Conservation (phyloP, 2,888 invertebrate species). For the Chymomyza procnemis region DNA sequence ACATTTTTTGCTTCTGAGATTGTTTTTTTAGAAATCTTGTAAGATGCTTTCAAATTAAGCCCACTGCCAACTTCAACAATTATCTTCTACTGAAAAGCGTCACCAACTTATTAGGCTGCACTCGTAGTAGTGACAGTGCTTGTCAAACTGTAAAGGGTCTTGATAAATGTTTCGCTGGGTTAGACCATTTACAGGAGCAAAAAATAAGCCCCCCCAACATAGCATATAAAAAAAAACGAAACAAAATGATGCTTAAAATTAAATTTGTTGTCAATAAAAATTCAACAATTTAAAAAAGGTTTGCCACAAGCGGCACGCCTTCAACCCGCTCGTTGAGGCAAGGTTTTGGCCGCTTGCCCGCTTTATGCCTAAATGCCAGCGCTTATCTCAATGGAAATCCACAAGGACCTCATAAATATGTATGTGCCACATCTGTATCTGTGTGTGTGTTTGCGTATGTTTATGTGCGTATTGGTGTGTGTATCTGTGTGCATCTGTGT, state of each 20-base stretch:
- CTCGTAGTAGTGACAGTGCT: constrained; percentile 10
- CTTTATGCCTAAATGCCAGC: constrained; percentile 60
- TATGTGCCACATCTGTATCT: constrained; percentile 27
- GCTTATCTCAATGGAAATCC: constrained; percentile 70
- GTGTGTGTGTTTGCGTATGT: not conserved
- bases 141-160: constrained; percentile 34
- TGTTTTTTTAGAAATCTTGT: too few relatives aligned
- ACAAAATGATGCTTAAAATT: constrained; percentile 43
- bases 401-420: constrained; percentile 71
- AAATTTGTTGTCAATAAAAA: constrained; percentile 60
- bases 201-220: too few relatives aligned
- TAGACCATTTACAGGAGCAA: too few relatives aligned
- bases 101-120: too few relatives aligned
- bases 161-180: not conserved
- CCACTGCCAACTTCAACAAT: too few relatives aligned
- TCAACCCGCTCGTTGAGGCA: constrained; percentile 35
- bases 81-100: too few relatives aligned
- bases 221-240: not conserved
- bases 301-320: constrained; percentile 8
- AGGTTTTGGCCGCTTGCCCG: constrained; percentile 14
- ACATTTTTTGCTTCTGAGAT: too few relatives aligned
- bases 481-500: too few relatives aligned
- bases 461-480: not conserved
- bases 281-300: constrained; percentile 34
- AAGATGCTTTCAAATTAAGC: too few relatives aligned